phyloP scores from a whole-genome alignment of 1,140 invertebrate species.

The Aethina tumida region DNA sequence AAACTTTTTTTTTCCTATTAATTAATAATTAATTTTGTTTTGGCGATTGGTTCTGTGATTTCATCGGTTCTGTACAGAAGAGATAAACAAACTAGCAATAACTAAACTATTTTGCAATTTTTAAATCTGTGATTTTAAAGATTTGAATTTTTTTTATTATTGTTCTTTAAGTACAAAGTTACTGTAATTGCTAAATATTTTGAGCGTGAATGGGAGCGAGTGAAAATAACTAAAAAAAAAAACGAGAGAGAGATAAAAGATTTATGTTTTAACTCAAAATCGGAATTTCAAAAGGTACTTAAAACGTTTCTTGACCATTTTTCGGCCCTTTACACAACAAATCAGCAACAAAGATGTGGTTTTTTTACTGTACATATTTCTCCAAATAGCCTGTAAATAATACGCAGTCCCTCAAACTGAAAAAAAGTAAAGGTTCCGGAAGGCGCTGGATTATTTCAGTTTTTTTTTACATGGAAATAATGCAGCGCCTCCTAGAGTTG shows the following conservation, averaged over 20 bases:
- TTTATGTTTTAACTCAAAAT: slow-evolving; percentile 15
- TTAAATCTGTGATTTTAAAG: slow-evolving; percentile 13
- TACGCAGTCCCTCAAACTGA: slow-evolving; percentile 14
- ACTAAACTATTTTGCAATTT: slow-evolving; percentile 16
- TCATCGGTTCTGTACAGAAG: slow-evolving; percentile 12
- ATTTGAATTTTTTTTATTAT: slow-evolving; percentile 11
- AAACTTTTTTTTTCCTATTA: background rate
- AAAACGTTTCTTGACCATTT: slow-evolving; percentile 6
- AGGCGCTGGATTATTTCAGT: slow-evolving; percentile 1
- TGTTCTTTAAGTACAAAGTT: slow-evolving; percentile 17
- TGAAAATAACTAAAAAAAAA: slow-evolving; percentile 11
- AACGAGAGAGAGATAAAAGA: slow-evolving; percentile 11
- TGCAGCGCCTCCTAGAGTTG: too few relatives aligned
- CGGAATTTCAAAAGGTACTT: slow-evolving; percentile 10
- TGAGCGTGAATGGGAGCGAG: slow-evolving; percentile 10
- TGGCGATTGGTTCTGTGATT: slow-evolving; percentile 9
- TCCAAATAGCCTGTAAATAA: slow-evolving; percentile 13
- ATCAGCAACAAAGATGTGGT: slow-evolving; percentile 19
- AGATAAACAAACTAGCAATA: slow-evolving; percentile 15
- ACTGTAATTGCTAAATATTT: slow-evolving; percentile 9
- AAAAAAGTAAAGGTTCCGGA: slow-evolving; percentile 1
- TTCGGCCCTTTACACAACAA: slow-evolving; percentile 6
- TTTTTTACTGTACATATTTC: slow-evolving; percentile 15
- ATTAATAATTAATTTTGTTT: background rate
- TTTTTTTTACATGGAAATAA: background rate